These are phyloP conservation scores for Apis florea DNA, from an alignment of 1,140 invertebrate genomes.

Conservation along the genomic window DNA sequence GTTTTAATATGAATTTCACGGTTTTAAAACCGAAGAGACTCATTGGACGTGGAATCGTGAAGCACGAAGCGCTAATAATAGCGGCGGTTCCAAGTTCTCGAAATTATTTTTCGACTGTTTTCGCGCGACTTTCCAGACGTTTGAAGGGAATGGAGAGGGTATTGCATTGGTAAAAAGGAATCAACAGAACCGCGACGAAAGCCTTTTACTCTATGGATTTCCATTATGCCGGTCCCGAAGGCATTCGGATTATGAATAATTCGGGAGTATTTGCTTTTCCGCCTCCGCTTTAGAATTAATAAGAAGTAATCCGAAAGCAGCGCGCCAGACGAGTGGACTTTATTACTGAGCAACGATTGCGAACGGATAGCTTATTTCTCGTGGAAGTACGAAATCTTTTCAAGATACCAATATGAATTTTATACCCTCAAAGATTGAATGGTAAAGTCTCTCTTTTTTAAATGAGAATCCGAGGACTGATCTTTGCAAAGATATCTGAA, in stretches of 20 bases:
- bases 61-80: neutral
- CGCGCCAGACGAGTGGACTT: slow-evolving; percentile 22
- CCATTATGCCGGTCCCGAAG: slow-evolving; percentile 48
- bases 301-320: slow-evolving; percentile 34
- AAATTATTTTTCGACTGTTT: slow-evolving; percentile 33
- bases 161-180: slow-evolving; percentile 30
- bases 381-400: neutral
- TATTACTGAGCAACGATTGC: slow-evolving; percentile 13
- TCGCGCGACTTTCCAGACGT: neutral
- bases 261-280: slow-evolving; percentile 64
- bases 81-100: neutral
- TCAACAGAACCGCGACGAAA: slow-evolving; percentile 42
- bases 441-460: neutral
- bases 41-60: neutral
- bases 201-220: slow-evolving; percentile 57
- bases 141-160: neutral
- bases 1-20: slow-evolving; percentile 37
- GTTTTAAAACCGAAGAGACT: slow-evolving; percentile 23
- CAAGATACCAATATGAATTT: neutral
- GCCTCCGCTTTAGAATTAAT: slow-evolving; percentile 54
- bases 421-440: accelerated
- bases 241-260: slow-evolving; percentile 64
- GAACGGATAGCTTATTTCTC: neutral
- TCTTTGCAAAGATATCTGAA: neutral
- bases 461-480: neutral